phyloP scores from a whole-genome alignment of 2,888 invertebrate genomes.

The Dascillus cervinus region DNA sequence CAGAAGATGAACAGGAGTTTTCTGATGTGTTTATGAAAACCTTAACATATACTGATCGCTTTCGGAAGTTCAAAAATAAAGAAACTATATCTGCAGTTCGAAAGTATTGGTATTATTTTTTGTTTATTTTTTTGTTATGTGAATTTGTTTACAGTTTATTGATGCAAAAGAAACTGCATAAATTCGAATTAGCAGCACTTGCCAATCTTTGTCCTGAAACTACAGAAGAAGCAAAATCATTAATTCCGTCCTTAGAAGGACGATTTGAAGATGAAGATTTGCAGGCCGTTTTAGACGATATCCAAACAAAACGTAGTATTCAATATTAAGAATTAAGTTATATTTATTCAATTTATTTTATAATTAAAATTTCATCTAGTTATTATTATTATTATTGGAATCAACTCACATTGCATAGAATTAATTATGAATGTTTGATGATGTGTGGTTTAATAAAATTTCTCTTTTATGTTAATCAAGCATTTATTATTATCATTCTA shows the following conservation, averaged over 20 bases:
- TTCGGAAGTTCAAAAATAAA: constrained; percentile 96
- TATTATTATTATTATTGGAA: too few relatives aligned
- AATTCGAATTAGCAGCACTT: constrained; percentile 94
- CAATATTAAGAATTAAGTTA: too few relatives aligned
- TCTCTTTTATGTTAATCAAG: too few relatives aligned
- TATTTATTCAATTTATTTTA: too few relatives aligned
- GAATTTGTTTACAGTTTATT: constrained; percentile 56
- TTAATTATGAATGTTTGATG: too few relatives aligned
- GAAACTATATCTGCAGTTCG: constrained; percentile 95
- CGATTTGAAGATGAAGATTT: constrained; percentile 97
- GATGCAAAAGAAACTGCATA: constrained; percentile 92
- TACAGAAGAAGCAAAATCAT: constrained; percentile 95
- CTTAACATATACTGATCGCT: constrained; percentile 89
- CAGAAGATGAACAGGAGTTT: constrained; percentile 97
- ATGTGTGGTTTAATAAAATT: too few relatives aligned
- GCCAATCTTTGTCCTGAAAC: constrained; percentile 99
- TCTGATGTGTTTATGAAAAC: constrained; percentile 99
- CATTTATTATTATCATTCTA: too few relatives aligned
- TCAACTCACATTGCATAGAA: too few relatives aligned
- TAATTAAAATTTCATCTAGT: too few relatives aligned
- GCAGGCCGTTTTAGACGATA: constrained; percentile 93
- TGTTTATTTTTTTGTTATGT: constrained; percentile 1
- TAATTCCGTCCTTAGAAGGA: constrained; percentile 95
- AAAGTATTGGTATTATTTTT: constrained; percentile 54
- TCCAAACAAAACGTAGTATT: constrained; percentile 95